These are phyloP conservation scores for Zoanthus solanderi DNA, from an alignment of 92 coral and sea anemone species.

Conservation along the genomic window DNA sequence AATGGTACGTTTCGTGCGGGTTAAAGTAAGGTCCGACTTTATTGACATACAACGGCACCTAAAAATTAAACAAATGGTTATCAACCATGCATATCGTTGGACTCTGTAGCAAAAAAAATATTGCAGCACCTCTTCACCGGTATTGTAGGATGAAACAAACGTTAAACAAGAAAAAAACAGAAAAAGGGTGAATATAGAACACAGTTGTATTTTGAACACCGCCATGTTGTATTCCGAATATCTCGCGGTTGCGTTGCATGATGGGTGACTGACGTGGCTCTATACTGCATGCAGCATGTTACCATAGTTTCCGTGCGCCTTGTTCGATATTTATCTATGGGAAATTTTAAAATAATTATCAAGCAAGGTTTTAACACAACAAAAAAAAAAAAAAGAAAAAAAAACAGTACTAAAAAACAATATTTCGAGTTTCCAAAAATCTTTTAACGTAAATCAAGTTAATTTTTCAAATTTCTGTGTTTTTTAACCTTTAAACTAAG, in stretches of 20 bases:
- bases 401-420: too few species aligned
- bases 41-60: constrained; percentile 94
- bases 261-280: constrained; percentile 46
- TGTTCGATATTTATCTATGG: too few species aligned
- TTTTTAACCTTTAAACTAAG: too few species aligned
- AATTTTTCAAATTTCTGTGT: too few species aligned
- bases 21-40: constrained; percentile 99
- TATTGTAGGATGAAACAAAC: constrained; percentile 21
- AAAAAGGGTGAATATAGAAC: neutral
- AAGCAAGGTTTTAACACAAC: too few species aligned
- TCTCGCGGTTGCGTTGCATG: constrained; percentile 17
- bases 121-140: constrained; percentile 35
- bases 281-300: neutral
- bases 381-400: too few species aligned
- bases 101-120: neutral
- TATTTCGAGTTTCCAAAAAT: too few species aligned
- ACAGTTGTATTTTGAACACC: neutral
- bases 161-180: neutral
- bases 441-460: too few species aligned
- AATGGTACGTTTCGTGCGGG: constrained; percentile 97
- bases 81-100: neutral
- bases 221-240: constrained; percentile 35
- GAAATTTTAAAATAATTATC: too few species aligned
- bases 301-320: neutral
- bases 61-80: neutral